Evolutionary conservation across 1,140 invertebrate species (phyloP).

Genomic region (Philopotamus ludificatus): DNA sequence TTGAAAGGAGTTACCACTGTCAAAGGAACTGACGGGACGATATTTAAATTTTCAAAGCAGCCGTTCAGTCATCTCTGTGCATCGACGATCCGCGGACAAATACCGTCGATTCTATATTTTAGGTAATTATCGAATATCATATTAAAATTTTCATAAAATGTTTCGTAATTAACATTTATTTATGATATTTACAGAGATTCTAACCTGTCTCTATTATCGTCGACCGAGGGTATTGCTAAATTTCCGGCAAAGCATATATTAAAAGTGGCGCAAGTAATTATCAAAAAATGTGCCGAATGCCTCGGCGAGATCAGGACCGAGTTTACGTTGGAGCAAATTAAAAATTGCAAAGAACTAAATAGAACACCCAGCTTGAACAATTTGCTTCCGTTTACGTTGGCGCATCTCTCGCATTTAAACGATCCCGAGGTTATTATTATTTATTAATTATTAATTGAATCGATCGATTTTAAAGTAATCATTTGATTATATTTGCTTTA

Average conservation of each 20-base stretch:
- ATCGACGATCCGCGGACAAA: conserved; percentile 89
- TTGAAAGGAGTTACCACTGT: conserved; percentile 85
- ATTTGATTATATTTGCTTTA: conserved; percentile 46
- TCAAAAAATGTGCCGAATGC: conserved; percentile 45
- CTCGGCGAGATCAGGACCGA: conserved; percentile 46
- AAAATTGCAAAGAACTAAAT: conserved; percentile 45
- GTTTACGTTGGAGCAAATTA: conserved; percentile 45
- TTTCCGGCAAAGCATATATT: conserved; percentile 35
- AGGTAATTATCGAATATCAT: conserved; percentile 41
- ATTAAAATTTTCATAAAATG: neutral
- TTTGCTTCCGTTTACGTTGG: conserved; percentile 48
- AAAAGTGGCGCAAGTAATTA: conserved; percentile 44
- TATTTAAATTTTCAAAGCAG: conserved; percentile 89
- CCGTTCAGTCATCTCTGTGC: conserved; percentile 94
- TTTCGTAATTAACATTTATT: neutral
- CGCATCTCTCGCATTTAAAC: conserved; percentile 47
- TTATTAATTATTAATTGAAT: neutral
- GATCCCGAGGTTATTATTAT: conserved; percentile 48
- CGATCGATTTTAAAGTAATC: neutral
- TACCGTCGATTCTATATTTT: conserved; percentile 90
- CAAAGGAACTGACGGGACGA: conserved; percentile 89
- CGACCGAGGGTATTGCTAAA: conserved; percentile 17
- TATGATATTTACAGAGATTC: conserved; percentile 22
- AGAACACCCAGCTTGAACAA: conserved; percentile 47
- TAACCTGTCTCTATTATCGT: neutral